These are phyloP conservation scores for Hipposideros larvatus DNA, from an alignment of 2,797 vertebrate species.

Conservation along the genomic window DNA sequence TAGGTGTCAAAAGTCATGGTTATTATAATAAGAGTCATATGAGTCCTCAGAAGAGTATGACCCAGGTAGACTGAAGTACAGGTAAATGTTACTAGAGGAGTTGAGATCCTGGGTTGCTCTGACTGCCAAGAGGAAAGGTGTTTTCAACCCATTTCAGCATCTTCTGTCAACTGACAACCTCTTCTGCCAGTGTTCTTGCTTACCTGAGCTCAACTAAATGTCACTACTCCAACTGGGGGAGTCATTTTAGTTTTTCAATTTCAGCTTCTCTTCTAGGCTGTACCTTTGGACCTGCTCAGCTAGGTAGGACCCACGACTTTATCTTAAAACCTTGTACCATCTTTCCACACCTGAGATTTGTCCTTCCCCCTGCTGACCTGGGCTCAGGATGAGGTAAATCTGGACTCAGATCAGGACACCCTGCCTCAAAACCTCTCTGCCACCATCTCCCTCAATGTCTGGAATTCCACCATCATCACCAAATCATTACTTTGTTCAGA, in stretches of 20 bases:
- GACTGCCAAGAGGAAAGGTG: not conserved
- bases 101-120: not conserved
- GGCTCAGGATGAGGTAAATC: not conserved
- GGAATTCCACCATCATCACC: not conserved
- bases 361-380: not conserved
- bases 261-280: not conserved
- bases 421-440: not conserved
- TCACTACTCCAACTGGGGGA: not conserved
- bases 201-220: not conserved
- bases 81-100: not conserved
- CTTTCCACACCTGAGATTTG: not conserved
- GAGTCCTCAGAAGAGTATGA: not conserved
- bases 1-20: not conserved
- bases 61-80: not conserved
- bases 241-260: slow-evolving; percentile 4
- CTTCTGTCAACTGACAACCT: not conserved
- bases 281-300: slow-evolving; percentile 18
- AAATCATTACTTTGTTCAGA: not conserved
- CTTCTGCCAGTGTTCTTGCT: not conserved
- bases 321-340: not conserved
- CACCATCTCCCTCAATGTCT: not conserved
- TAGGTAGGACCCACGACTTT: not conserved
- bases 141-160: not conserved
- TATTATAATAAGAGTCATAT: not conserved
- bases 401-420: not conserved